phyloP scores from a whole-genome alignment of 2,113 vertebrate genomes.

The Desmodus rotundus region DNA sequence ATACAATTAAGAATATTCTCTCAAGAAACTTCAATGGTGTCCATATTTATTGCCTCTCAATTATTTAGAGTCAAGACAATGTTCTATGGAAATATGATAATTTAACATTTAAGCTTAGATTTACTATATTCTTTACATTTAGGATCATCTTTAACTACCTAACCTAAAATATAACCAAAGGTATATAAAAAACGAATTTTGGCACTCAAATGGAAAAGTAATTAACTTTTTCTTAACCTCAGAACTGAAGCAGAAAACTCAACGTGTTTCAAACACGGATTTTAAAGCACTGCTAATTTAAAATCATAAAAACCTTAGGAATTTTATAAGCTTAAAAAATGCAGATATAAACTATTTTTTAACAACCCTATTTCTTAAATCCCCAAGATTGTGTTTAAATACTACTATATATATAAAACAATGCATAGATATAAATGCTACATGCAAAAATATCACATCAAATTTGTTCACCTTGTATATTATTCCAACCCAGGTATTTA shows the following conservation, averaged over 20 bases:
- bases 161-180: slow-evolving; percentile 33
- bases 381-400: background rate
- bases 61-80: slow-evolving; percentile 4
- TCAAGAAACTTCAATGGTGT: background rate
- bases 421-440: slow-evolving; percentile 24
- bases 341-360: background rate
- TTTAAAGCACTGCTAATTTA: background rate
- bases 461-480: slow-evolving; percentile 61
- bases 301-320: slow-evolving; percentile 48
- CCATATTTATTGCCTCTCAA: background rate
- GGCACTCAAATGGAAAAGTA: slow-evolving; percentile 22
- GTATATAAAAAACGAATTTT: background rate
- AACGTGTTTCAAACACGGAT: background rate
- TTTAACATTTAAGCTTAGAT: background rate
- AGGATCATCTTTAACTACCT: slow-evolving; percentile 27
- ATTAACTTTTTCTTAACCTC: slow-evolving; percentile 35
- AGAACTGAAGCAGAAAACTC: slow-evolving; percentile 34
- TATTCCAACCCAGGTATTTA: slow-evolving; percentile 73
- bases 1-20: background rate
- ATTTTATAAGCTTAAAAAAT: background rate
- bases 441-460: slow-evolving; percentile 60
- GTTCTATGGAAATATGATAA: background rate
- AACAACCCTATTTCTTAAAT: slow-evolving; percentile 29
- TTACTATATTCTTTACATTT: background rate
- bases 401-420: background rate